Evolutionary conservation across 2,797 vertebrate genomes (phyloP).

Genomic region (Galaxias olidus): DNA sequence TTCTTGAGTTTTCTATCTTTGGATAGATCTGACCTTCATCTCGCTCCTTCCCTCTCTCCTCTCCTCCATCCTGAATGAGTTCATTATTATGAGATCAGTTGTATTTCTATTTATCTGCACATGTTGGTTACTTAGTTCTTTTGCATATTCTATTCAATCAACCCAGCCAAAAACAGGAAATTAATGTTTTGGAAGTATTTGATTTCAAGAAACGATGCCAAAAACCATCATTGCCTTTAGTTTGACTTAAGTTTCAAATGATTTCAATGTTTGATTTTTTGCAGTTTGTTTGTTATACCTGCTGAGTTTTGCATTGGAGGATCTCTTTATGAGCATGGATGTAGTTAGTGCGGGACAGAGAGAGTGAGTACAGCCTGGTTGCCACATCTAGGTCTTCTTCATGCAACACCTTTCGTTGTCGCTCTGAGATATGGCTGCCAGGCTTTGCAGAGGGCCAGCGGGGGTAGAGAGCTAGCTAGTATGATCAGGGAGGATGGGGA

Average conservation of each 20-base stretch:
- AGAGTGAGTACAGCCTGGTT: conserved; percentile 67
- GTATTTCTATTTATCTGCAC: conserved; percentile 82
- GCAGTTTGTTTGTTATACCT: conserved; percentile 77
- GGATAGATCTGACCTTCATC: conserved; percentile 76
- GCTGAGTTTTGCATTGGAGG: conserved; percentile 77
- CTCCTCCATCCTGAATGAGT: conserved; percentile 83
- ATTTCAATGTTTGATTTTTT: conserved; percentile 79
- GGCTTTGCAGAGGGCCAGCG: conserved; percentile 55
- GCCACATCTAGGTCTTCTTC: conserved; percentile 58
- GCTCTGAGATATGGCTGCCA: conserved; percentile 64
- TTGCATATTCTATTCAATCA: conserved; percentile 79
- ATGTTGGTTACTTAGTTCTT: conserved; percentile 81
- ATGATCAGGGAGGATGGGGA: conserved; percentile 43
- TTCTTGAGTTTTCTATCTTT: conserved; percentile 79
- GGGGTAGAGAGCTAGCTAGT: conserved; percentile 8
- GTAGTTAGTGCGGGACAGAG: conserved; percentile 54
- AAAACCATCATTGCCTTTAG: conserved; percentile 76
- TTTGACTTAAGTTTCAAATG: conserved; percentile 78
- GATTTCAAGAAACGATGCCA: conserved; percentile 23
- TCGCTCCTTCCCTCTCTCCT: conserved; percentile 71
- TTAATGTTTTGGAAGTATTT: conserved; percentile 57
- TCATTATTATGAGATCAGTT: conserved; percentile 83
- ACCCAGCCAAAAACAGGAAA: conserved; percentile 66
- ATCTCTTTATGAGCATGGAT: conserved; percentile 71
- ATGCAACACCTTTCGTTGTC: conserved; percentile 45